Evolutionary conservation across 2,888 invertebrate genomes (phyloP).

Genomic region (Andricus quercusramuli): DNA sequence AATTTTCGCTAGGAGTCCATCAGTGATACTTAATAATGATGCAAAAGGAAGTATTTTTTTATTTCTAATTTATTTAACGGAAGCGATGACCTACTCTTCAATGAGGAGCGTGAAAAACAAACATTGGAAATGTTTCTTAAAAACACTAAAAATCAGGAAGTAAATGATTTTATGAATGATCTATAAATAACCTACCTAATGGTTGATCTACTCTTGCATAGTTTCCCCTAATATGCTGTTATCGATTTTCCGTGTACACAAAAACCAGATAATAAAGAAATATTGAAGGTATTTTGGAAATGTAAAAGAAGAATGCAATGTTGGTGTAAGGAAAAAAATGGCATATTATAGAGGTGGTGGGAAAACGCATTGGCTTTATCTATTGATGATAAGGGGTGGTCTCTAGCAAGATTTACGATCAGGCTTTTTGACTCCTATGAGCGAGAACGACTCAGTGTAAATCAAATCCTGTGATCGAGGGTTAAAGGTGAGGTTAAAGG

Average conservation of each 20-base stretch:
- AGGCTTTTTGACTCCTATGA: conserved; percentile 11
- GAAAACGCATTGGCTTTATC: conserved; percentile 20
- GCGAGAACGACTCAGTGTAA: conserved; percentile 35
- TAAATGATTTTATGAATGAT: too few relatives aligned
- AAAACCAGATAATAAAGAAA: neutral
- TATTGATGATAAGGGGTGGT: conserved; percentile 28
- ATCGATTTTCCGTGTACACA: neutral
- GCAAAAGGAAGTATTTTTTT: too few relatives aligned
- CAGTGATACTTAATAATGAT: too few relatives aligned
- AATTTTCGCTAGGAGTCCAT: too few relatives aligned
- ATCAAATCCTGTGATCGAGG: conserved; percentile 34
- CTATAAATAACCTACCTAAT: too few relatives aligned
- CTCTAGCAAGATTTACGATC: conserved; percentile 16
- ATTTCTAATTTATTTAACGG: too few relatives aligned
- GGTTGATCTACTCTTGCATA: too few relatives aligned
- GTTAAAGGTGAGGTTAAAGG: conserved; percentile 8
- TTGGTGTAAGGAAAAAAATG: conserved; percentile 6
- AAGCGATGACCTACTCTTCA: too few relatives aligned
- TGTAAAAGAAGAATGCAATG: neutral
- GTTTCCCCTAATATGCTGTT: too few relatives aligned
- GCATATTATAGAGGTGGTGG: neutral
- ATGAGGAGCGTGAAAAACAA: too few relatives aligned
- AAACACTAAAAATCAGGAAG: too few relatives aligned
- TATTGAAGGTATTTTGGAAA: neutral
- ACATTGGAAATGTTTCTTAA: too few relatives aligned